Evolutionary conservation across 2,888 invertebrate species (phyloP), one percentile per base, ranked within the genome.

Genomic region (Acanthosepion esculentum): DNA sequence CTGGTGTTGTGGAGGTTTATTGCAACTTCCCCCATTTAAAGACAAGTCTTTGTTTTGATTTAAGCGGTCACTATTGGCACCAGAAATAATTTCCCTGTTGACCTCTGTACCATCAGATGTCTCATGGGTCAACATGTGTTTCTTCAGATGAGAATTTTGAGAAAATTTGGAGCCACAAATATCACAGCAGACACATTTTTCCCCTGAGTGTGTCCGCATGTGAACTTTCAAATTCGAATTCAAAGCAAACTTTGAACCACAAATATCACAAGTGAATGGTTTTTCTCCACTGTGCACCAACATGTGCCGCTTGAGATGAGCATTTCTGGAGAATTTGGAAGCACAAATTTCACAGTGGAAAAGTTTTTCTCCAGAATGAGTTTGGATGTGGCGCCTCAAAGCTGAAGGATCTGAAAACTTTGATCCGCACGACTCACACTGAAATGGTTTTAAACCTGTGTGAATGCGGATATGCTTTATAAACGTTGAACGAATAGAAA

Each of bases 271-370:
- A 6, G 29, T 41, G 48, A 92, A 92, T 92, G 41, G 48, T 29
- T 92, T 41, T 48, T 92, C 48, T 92, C 92, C 48, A 48, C 48
- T 48, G 48, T 92, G 92, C 1, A 92, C 29, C 5, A 41, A 48
- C 41, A 92, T 41, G 29, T 92, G 92, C 18, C 48, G 48, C 48
- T 92, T 92, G 0, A 92, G 29, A 18, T 41, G 41, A 5, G 92
- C 26, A 50, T 92, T 48, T 18, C 48, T n/a, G 10, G 92, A 48
- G 23, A 92, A 92, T 6, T 92, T 50, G 29, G 48, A 50, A 10
- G 29, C 92, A 29, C 92, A 92, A 26, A 50, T 92, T n/a, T 92
- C 92, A 92, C 92, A 92, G 50, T 50, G 92, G 48, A 50, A 92
- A 50, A n/a, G 92, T 50, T 92, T 92, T 26, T 92, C 92, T 29